These are phyloP conservation scores for Sprattus sprattus DNA, from an alignment of 2,113 vertebrate species.

Conservation along the genomic window DNA sequence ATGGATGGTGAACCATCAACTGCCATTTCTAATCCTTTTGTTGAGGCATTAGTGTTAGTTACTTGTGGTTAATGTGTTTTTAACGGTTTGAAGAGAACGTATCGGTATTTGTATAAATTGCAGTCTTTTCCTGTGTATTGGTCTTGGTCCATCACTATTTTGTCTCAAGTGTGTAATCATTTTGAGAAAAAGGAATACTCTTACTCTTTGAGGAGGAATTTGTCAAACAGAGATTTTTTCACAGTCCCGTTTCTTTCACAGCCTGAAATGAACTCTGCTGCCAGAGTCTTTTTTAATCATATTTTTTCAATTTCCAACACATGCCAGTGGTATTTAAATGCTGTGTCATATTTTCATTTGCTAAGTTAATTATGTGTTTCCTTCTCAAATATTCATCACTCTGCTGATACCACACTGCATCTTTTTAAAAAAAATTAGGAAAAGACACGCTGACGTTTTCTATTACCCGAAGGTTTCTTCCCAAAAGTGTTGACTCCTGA, in stretches of 20 bases:
- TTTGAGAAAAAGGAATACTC: background rate
- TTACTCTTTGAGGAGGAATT: background rate
- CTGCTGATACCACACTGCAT: too few species aligned
- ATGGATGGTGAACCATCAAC: background rate
- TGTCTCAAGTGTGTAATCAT: background rate
- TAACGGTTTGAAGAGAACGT: background rate
- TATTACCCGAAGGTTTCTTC: too few species aligned
- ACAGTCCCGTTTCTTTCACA: background rate
- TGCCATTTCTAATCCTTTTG: slow-evolving; percentile 10
- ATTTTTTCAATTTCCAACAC: too few species aligned
- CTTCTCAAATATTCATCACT: too few species aligned
- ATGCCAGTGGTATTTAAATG: too few species aligned
- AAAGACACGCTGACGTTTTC: too few species aligned
- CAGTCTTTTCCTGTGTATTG: background rate
- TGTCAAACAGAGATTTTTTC: background rate
- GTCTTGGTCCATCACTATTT: background rate
- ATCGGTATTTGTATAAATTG: background rate
- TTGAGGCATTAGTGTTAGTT: background rate
- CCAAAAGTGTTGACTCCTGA: too few species aligned
- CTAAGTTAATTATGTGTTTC: too few species aligned
- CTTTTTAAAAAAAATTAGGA: too few species aligned
- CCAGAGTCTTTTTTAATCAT: too few species aligned
- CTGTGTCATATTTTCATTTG: too few species aligned
- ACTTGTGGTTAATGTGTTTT: background rate
- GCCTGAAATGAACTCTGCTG: background rate